Percentiles rank a stretch among this genome's conserved stretches.
phyloP scores from a whole-genome alignment of 1,140 invertebrate genomes.

The Conus ventricosus region DNA sequence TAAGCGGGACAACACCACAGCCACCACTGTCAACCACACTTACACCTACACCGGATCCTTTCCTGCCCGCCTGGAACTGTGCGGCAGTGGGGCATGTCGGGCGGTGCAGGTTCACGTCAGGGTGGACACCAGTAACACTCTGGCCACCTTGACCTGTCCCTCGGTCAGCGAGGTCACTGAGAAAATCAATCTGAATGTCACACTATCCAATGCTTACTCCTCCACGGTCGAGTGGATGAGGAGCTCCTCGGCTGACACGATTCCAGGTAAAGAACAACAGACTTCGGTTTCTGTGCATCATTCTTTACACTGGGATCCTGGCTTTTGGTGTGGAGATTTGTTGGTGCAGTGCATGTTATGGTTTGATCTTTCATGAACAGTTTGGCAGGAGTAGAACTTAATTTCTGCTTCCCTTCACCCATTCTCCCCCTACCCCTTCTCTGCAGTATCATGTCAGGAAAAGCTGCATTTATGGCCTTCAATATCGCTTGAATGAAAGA shows the following conservation, averaged over 20 bases:
- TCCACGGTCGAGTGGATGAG: constrained; percentile 28
- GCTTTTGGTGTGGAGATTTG: too few species aligned
- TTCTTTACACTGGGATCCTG: too few species aligned
- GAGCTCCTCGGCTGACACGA: background rate
- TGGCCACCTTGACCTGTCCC: constrained; percentile 1
- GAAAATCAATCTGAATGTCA: background rate
- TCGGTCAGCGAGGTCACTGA: background rate
- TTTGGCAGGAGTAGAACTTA: too few species aligned
- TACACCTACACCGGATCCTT: constrained; percentile 28
- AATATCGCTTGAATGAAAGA: too few species aligned
- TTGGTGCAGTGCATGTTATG: too few species aligned
- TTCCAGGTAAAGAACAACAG: background rate
- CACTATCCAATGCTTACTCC: background rate
- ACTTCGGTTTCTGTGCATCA: too few species aligned
- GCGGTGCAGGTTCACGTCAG: background rate
- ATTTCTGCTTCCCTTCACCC: too few species aligned
- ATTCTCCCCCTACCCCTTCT: too few species aligned
- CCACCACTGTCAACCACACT: constrained; percentile 14
- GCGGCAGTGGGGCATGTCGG: constrained; percentile 5
- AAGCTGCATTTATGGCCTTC: too few species aligned
- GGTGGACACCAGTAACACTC: background rate
- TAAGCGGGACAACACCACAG: background rate
- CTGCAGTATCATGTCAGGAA: too few species aligned
- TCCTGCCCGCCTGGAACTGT: constrained; percentile 7
- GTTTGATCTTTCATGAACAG: too few species aligned